A percentile compares a stretch with the other conserved stretches of the same genome.
Conservation (phyloP, 2,113 vertebrate species). For the Cnemophilus loriae region DNA sequence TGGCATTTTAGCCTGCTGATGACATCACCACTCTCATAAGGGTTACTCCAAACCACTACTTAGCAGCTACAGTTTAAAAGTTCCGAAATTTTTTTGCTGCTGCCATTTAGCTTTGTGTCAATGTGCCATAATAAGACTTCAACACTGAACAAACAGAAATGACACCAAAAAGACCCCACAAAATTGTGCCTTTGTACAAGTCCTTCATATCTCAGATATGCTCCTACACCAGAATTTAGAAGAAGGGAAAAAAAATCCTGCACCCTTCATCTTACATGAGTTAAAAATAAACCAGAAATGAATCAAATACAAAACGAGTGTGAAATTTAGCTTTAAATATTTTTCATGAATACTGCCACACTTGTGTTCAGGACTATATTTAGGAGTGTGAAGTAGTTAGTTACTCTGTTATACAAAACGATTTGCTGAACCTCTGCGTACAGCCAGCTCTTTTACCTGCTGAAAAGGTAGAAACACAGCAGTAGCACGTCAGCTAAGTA, state of each 20-base stretch:
- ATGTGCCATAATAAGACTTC: not conserved
- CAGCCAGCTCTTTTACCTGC: not conserved
- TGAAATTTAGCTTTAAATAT: not conserved
- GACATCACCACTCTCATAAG: not conserved
- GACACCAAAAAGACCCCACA: fast-evolving
- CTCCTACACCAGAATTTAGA: not conserved
- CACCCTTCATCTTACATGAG: not conserved
- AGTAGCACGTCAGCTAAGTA: fast-evolving
- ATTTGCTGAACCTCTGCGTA: not conserved
- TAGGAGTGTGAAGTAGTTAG: not conserved
- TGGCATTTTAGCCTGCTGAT: not conserved
- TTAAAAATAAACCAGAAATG: not conserved
- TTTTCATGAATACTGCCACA: not conserved
- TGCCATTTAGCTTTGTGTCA: not conserved
- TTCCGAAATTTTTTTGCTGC: not conserved
- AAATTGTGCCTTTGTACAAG: not conserved
- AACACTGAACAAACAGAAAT: not conserved
- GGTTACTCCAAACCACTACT: not conserved
- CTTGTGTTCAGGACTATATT: not conserved
- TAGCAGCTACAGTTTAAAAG: not conserved
- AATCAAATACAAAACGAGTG: not conserved
- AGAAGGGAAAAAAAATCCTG: not conserved
- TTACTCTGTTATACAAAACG: not conserved
- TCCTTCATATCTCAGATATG: not conserved
- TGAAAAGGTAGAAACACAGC: not conserved